Conservation (phyloP, 37 sponge, comb jelly and placozoan genomes). For the Aplysina aerophoba region DNA sequence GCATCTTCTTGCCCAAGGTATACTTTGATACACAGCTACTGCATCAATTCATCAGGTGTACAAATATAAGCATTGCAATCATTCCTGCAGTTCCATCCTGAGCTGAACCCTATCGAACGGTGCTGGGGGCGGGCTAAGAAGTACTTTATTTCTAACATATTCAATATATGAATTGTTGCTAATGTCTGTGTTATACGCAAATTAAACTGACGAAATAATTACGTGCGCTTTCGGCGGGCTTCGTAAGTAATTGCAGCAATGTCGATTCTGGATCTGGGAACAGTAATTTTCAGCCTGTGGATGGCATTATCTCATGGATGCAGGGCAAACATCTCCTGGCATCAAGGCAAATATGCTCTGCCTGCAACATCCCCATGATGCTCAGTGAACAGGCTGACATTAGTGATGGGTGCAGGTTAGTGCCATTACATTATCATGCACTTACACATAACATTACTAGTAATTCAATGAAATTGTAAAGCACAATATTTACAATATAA, state of each 20-base stretch:
- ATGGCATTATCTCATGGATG: not conserved
- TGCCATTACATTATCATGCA: too few relatives aligned
- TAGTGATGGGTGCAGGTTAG: not conserved
- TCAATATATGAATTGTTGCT: conserved; percentile 31
- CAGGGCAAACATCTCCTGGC: not conserved
- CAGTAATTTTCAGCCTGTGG: not conserved
- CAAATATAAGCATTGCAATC: too few relatives aligned
- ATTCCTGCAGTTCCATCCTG: conserved; percentile 38
- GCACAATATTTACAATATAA: too few relatives aligned
- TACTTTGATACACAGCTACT: too few relatives aligned
- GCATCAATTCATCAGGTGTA: too few relatives aligned
- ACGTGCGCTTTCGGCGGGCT: not conserved
- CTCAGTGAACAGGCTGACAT: not conserved
- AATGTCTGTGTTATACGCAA: conserved; percentile 42
- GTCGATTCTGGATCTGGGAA: not conserved
- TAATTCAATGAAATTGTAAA: too few relatives aligned
- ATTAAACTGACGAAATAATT: not conserved
- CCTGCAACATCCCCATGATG: not conserved
- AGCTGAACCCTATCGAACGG: conserved; percentile 53
- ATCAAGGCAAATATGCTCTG: not conserved
- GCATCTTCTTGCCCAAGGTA: too few relatives aligned
- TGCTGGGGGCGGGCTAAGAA: conserved; percentile 43
- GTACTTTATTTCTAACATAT: too few relatives aligned
- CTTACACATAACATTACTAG: too few relatives aligned
- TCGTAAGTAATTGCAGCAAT: not conserved